Conservation (phyloP, 2,113 vertebrate species). For the Shinisaurus crocodilurus region DNA sequence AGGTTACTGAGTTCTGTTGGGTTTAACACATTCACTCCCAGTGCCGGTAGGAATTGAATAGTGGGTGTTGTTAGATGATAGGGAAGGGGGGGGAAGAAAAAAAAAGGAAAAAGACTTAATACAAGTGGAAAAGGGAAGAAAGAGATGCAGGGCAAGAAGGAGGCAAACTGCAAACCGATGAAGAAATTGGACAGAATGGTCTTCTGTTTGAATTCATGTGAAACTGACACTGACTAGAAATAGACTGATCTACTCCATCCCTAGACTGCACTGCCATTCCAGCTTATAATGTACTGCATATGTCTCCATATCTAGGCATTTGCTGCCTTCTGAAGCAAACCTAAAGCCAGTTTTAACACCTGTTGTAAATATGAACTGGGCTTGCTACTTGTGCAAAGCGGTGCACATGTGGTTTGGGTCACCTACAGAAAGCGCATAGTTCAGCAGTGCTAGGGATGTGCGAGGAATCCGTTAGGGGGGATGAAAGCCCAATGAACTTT, state of each 20-base stretch:
- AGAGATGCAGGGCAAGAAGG: not conserved
- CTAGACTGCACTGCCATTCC: not conserved
- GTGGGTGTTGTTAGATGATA: not conserved
- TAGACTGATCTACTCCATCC: not conserved
- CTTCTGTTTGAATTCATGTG: not conserved
- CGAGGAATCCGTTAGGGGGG: too few species aligned
- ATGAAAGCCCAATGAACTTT: too few species aligned
- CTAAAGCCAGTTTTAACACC: not conserved
- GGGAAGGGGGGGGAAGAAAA: not conserved
- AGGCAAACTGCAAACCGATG: too few species aligned
- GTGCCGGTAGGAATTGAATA: not conserved
- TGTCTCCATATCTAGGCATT: not conserved
- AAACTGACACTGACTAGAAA: not conserved
- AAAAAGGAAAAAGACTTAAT: accelerated
- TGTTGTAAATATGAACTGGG: not conserved
- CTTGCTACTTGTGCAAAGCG: not conserved
- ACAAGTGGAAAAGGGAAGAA: not conserved
- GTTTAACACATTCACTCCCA: conserved; percentile 71
- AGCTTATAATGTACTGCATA: not conserved
- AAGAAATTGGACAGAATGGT: too few species aligned
- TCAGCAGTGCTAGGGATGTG: too few species aligned
- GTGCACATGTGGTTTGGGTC: not conserved
- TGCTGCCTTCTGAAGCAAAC: not conserved
- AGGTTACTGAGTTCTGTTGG: conserved; percentile 46
- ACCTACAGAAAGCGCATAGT: not conserved